A percentile compares a stretch with the other conserved stretches of the same genome.
These are phyloP conservation scores for Gephyroberyx darwinii DNA, from an alignment of 2,797 vertebrate genomes.

Conservation along the genomic window DNA sequence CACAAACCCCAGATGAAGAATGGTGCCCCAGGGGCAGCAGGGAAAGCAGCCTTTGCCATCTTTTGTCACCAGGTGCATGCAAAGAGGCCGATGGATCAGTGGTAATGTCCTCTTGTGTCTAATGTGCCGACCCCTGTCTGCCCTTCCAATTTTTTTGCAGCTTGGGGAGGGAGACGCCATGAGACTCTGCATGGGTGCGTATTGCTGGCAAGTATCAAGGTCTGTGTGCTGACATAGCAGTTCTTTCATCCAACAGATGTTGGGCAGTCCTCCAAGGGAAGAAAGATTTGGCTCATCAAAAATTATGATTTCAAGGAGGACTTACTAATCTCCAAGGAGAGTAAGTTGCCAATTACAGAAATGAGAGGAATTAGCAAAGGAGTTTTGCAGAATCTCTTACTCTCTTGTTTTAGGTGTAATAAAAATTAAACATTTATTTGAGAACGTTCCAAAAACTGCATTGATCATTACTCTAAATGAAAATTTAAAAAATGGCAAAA, in stretches of 20 bases:
- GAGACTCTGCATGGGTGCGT: slow-evolving; percentile 1
- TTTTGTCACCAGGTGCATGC: not conserved
- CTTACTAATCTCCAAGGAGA: not conserved
- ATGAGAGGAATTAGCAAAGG: not conserved
- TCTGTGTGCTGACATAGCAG: slow-evolving; percentile 34
- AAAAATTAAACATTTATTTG: not conserved
- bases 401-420: not conserved
- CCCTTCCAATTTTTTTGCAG: slow-evolving; percentile 1
- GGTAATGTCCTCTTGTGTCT: not conserved
- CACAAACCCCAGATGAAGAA: too few species aligned
- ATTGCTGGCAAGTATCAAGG: slow-evolving; percentile 17
- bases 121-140: not conserved
- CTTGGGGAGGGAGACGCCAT: not conserved
- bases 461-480: not conserved
- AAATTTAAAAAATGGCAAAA: not conserved
- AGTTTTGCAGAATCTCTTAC: not conserved
- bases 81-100: slow-evolving; percentile 9
- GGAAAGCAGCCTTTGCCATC: not conserved
- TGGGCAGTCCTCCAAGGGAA: slow-evolving; percentile 11
- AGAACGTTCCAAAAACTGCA: not conserved
- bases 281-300: slow-evolving; percentile 27
- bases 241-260: slow-evolving; percentile 30
- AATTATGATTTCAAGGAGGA: slow-evolving; percentile 4
- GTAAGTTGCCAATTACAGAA: not conserved
- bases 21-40: too few species aligned